These are phyloP conservation scores for Standfussiana lucernea DNA, from an alignment of 2,888 invertebrate genomes.

Conservation along the genomic window DNA sequence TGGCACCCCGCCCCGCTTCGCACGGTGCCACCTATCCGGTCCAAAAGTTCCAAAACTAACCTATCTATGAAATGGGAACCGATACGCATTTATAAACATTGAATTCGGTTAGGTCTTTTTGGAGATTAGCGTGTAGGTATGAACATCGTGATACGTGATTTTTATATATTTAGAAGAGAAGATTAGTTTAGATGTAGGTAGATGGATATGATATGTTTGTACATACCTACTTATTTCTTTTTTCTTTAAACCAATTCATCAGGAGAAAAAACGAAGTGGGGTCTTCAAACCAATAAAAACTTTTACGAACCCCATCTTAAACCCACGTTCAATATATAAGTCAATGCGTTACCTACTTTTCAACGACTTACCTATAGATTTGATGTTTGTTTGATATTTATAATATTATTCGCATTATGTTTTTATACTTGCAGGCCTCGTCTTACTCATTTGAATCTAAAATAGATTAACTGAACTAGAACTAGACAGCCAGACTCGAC, in stretches of 20 bases:
- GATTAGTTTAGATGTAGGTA: neutral
- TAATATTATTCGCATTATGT: constrained; percentile 44
- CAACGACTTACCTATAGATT: constrained; percentile 8
- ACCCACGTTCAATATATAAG: too few relatives aligned
- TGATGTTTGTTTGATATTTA: constrained; percentile 19
- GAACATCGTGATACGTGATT: neutral
- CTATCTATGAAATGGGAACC: neutral
- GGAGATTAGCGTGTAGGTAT: neutral
- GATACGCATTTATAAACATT: neutral
- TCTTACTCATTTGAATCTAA: constrained; percentile 63
- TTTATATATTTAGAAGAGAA: neutral
- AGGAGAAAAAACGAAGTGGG: constrained; percentile 10
- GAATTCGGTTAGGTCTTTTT: neutral
- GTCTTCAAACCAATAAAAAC: constrained; percentile 42
- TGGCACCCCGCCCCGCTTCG: neutral
- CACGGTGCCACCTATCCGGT: too few relatives aligned
- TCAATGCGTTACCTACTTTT: too few relatives aligned
- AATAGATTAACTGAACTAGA: constrained; percentile 63
- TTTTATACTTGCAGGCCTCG: constrained; percentile 36
- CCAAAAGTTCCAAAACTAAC: neutral
- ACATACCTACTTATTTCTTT: neutral
- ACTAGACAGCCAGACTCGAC: constrained; percentile 67
- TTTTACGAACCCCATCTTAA: constrained; percentile 23
- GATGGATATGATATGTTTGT: neutral
- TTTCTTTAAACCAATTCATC: constrained; percentile 6